Conservation (phyloP, 2,797 vertebrate species). For the Peromyscus eremicus region DNA sequence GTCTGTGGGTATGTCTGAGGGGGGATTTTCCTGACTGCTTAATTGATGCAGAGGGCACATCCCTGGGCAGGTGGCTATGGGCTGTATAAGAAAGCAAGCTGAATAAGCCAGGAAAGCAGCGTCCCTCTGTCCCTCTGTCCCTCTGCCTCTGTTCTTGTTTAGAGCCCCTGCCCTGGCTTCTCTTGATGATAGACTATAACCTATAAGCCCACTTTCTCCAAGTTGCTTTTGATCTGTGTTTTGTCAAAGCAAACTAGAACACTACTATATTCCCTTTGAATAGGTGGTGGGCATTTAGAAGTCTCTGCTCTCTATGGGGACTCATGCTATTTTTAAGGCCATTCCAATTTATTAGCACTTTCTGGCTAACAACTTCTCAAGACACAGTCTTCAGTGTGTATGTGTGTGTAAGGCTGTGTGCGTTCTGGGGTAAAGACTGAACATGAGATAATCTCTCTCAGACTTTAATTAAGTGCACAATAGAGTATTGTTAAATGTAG, state of each 20-base stretch:
- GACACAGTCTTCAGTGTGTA: background rate
- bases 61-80: background rate
- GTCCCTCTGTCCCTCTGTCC: too few relatives aligned
- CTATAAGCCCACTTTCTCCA: background rate
- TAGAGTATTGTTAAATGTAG: background rate
- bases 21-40: too few relatives aligned
- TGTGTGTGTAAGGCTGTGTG: too few relatives aligned
- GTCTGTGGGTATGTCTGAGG: background rate
- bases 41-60: background rate
- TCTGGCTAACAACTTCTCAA: slow-evolving; percentile 11
- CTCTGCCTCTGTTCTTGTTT: background rate
- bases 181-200: too few relatives aligned
- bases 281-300: background rate
- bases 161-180: background rate
- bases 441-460: background rate
- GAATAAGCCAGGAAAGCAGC: background rate
- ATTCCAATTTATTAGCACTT: background rate
- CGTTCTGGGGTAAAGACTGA: background rate
- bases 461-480: background rate
- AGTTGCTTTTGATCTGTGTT: too few relatives aligned
- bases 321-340: background rate
- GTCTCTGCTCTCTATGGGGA: background rate
- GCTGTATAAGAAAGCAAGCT: too few relatives aligned
- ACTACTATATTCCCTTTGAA: background rate
- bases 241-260: background rate